phyloP scores from a whole-genome alignment of 1,140 invertebrate species.

The Ceratina japonica region DNA sequence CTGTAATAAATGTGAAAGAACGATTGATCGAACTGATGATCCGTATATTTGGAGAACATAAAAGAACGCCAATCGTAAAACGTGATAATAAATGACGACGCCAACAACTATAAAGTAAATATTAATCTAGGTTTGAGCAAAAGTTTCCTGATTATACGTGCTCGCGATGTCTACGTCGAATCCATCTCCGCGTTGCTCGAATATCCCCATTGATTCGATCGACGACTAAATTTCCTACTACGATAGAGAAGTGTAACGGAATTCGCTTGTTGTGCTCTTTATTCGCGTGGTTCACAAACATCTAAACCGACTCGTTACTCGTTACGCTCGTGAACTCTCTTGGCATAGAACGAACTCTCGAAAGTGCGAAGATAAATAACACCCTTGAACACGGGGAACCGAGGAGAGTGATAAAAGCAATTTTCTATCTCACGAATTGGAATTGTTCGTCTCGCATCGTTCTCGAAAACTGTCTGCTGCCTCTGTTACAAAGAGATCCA shows the following conservation, averaged over 20 bases:
- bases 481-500: not conserved
- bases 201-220: not conserved
- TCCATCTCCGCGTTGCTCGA: not conserved
- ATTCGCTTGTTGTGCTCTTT: not conserved
- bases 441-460: not conserved
- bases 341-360: not conserved
- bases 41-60: not conserved
- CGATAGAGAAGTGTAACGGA: not conserved
- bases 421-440: constrained; percentile 19
- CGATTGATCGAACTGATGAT: not conserved
- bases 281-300: not conserved
- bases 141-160: constrained; percentile 17
- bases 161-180: constrained; percentile 5
- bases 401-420: not conserved
- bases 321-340: not conserved
- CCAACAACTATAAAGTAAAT: not conserved
- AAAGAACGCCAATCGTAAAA: constrained; percentile 11
- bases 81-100: not conserved
- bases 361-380: too few relatives aligned
- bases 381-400: not conserved
- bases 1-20: not conserved
- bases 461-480: not conserved
- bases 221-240: not conserved
- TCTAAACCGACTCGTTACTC: not conserved
- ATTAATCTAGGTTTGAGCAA: constrained; percentile 31